These are phyloP conservation scores for Pluvianellus socialis DNA, from an alignment of 2,113 vertebrate species.

Conservation along the genomic window DNA sequence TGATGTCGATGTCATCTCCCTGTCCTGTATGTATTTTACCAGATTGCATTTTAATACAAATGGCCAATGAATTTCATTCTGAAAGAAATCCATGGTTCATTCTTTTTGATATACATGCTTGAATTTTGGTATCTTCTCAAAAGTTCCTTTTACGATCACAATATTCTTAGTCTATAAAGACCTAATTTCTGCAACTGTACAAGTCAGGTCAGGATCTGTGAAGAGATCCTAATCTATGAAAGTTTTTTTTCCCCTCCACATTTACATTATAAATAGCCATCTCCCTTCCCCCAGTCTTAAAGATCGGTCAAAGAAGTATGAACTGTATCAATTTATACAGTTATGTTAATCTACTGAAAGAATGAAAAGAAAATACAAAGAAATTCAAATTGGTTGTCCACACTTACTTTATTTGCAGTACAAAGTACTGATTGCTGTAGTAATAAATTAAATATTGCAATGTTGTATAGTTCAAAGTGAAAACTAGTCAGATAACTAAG, in stretches of 20 bases:
- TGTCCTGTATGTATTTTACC: neutral
- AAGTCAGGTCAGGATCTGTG: neutral
- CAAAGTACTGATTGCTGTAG: neutral
- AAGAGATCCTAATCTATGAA: neutral
- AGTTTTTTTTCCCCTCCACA: accelerated
- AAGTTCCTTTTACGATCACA: neutral
- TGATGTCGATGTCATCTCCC: neutral
- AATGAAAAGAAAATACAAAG: neutral
- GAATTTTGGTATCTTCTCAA: neutral
- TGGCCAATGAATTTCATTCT: neutral
- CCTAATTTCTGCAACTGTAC: neutral
- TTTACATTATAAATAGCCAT: neutral
- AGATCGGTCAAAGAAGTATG: neutral
- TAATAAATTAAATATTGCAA: neutral
- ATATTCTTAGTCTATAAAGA: neutral
- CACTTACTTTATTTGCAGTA: neutral
- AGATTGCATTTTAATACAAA: neutral
- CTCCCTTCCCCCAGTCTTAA: neutral
- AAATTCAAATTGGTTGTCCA: neutral
- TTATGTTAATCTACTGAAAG: neutral
- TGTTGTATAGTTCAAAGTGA: neutral
- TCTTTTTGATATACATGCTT: neutral
- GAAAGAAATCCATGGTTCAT: neutral
- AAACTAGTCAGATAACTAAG: neutral
- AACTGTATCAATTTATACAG: neutral